Conservation (phyloP, 1,140 invertebrate genomes). For the Aethina tumida region DNA sequence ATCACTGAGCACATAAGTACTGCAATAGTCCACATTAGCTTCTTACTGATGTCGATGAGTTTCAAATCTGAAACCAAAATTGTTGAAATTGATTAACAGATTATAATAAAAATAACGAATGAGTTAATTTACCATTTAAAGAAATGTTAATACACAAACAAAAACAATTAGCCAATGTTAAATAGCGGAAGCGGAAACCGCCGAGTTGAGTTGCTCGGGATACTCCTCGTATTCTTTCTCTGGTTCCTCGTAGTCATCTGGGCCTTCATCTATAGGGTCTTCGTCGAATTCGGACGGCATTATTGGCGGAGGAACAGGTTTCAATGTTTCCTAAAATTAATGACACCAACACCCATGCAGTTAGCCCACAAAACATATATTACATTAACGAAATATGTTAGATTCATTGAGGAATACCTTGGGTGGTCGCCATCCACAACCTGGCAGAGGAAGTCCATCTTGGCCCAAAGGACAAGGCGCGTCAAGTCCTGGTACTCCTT, state of each 20-base stretch:
- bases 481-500: constrained; percentile 89
- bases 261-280: constrained; percentile 31
- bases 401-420: constrained; percentile 52
- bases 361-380: constrained; percentile 10
- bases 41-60: constrained; percentile 3
- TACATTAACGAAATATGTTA: constrained; percentile 5
- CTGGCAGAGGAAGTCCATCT: constrained; percentile 85
- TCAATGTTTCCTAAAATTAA: constrained; percentile 29
- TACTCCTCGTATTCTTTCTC: constrained; percentile 46
- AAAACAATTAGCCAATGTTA: no score
- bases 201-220: constrained; percentile 34
- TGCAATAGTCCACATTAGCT: no score
- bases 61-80: neutral
- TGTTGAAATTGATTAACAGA: neutral
- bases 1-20: constrained; percentile 6
- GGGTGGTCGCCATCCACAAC: constrained; percentile 84
- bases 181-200: constrained; percentile 23
- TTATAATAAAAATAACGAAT: neutral
- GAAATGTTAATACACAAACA: no score
- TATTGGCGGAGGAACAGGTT: no score
- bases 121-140: neutral
- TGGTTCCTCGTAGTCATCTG: constrained; percentile 39
- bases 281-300: constrained; percentile 29
- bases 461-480: constrained; percentile 90
- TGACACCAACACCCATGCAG: constrained; percentile 15